A percentile compares a stretch with the other conserved stretches of the same genome.
Conservation (phyloP, 2,113 vertebrate species). For the Sebastes schlegelii region DNA sequence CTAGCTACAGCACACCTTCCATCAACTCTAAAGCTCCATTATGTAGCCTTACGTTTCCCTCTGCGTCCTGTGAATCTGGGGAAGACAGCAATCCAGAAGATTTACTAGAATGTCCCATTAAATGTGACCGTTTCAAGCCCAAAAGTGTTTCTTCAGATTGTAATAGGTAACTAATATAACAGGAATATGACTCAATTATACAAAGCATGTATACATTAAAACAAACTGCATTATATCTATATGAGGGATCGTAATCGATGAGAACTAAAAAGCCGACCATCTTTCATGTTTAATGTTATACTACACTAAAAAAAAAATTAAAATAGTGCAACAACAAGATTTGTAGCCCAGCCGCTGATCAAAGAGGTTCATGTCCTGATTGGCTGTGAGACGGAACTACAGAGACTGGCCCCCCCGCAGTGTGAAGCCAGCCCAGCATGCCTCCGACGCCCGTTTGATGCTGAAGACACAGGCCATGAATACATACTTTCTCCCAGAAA, state of each 20-base stretch:
- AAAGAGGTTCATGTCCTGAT: not conserved
- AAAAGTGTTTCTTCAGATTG: not conserved
- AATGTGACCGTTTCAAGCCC: not conserved
- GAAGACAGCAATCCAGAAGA: not conserved
- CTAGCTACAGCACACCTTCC: not conserved
- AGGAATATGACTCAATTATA: not conserved
- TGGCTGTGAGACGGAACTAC: slow-evolving; percentile 1
- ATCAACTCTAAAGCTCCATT: not conserved
- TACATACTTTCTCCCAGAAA: slow-evolving; percentile 4
- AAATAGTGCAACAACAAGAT: slow-evolving; percentile 14
- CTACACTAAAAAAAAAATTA: not conserved
- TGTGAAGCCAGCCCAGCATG: not conserved
- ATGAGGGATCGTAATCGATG: not conserved
- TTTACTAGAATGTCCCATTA: not conserved
- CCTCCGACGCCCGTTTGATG: not conserved
- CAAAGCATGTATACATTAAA: not conserved
- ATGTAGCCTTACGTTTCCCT: not conserved
- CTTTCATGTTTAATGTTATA: not conserved
- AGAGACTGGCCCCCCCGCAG: not conserved
- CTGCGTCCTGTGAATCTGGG: not conserved
- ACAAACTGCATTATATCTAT: not conserved
- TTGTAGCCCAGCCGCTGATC: not conserved
- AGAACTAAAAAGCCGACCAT: not conserved
- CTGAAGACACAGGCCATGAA: slow-evolving; percentile 14
- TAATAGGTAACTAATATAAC: not conserved